Percentiles rank a stretch among this genome's conserved stretches.
Conservation (phyloP, 2,888 invertebrate genomes). For the Pyrochroa serraticornis region DNA sequence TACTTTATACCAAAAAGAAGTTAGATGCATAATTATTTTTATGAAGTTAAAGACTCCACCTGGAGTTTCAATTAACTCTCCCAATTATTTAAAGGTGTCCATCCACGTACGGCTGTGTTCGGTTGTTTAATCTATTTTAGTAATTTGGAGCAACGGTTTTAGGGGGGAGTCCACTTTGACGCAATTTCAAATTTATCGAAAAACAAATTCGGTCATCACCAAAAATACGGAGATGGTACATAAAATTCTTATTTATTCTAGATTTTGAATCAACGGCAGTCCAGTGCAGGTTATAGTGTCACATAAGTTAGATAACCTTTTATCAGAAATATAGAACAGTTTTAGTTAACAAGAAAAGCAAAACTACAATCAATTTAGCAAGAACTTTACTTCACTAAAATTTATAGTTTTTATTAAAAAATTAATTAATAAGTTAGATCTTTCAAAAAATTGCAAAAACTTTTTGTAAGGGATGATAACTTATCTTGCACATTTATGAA, state of each 20-base stretch:
- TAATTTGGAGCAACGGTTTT: background rate
- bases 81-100: no score
- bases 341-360: background rate
- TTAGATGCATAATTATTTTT: no score
- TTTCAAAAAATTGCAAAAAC: no score
- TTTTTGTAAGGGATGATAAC: no score
- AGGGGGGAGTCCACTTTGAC: constrained; percentile 4
- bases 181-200: constrained; percentile 1
- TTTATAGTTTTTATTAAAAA: no score
- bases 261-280: constrained; percentile 14
- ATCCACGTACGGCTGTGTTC: background rate
- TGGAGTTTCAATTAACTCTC: no score
- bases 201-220: constrained; percentile 1
- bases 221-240: background rate
- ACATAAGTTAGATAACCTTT: constrained; percentile 17
- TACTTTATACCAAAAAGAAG: no score
- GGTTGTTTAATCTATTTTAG: background rate
- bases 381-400: background rate
- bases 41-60: no score
- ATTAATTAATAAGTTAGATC: no score
- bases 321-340: constrained; percentile 16
- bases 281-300: constrained; percentile 11
- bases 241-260: constrained; percentile 4
- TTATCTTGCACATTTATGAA: no score
- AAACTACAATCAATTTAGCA: background rate